Evolutionary conservation across 2,113 vertebrate species (phyloP), one percentile per base, ranked within the genome.

Genomic region (Synchiropus splendidus): DNA sequence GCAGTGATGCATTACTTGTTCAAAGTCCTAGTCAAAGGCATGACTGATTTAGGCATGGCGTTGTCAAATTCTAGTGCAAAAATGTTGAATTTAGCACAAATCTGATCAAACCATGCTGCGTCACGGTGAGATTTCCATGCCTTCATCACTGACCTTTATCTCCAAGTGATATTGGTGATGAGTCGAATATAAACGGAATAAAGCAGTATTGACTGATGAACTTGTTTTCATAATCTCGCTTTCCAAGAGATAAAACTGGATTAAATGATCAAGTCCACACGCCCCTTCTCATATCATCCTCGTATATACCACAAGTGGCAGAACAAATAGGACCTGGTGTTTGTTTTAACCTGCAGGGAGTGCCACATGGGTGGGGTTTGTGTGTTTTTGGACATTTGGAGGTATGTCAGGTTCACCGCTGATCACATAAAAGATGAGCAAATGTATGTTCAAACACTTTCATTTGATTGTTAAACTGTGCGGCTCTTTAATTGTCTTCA

Each of bases 321-420:
- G 17, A 6, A 34, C 39, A 48, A 70, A 67, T 43, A 45, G 48
- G 37, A n/a, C n/a, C n/a, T 39, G 6, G 4, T 51, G 63, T 74
- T 69, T 59, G 64, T 45, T 69, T 62, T 70, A 54, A 46, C 21
- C 36, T 37, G 15, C 51, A 51, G 51, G 51, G 51, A 40, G 49
- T 58, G 54, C 40, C 61, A n/a, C 30, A 39, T 4, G 48, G 54
- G 52, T 51, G 67, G 44, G 15, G 52, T 31, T 32, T n/a, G 16
- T 51, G 18, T 40, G 12, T 21, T 39, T 10, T 40, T 13, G 12
- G 4, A 9, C 2, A 15, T 2, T 10, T 4, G 13, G 27, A 31
- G 10, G 27, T 10, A 2, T 5, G 21, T 27, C 21, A 31, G 34
- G 12, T 14, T 36, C 2, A 27, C 21, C 21, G 21, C 21, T 27